Conservation (phyloP, 2,113 vertebrate species). For the Mirounga angustirostris region DNA sequence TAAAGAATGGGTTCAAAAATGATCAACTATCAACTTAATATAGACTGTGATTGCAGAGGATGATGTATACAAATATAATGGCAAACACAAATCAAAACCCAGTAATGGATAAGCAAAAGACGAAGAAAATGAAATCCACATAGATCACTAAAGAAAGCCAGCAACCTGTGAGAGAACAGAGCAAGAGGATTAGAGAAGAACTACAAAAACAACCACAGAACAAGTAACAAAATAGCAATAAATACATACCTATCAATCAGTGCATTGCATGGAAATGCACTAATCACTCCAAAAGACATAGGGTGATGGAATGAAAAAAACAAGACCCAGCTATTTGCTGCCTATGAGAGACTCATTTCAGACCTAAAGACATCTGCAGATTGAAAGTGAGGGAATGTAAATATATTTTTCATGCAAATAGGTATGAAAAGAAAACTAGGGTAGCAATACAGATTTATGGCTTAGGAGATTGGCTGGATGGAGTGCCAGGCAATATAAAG, state of each 20-base stretch:
- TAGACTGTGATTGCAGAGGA: neutral
- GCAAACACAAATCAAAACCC: neutral
- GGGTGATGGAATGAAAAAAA: neutral
- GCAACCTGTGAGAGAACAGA: neutral
- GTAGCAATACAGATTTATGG: neutral
- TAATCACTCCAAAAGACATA: neutral
- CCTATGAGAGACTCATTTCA: neutral
- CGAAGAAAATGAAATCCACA: neutral
- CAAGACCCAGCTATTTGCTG: neutral
- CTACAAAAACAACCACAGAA: neutral
- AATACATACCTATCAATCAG: neutral
- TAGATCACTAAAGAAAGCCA: neutral
- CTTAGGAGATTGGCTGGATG: neutral
- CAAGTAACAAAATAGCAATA: neutral
- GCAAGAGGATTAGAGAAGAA: neutral
- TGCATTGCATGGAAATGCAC: neutral
- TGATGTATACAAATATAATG: neutral
- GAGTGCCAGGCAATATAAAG: neutral
- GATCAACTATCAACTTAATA: neutral
- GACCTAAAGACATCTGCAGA: neutral
- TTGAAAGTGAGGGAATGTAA: neutral
- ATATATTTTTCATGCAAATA: neutral
- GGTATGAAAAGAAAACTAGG: neutral
- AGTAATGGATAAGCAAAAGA: neutral
- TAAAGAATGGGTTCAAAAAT: neutral